Conservation (phyloP, 2,797 vertebrate genomes). For the Tauraco hartlaubi region DNA sequence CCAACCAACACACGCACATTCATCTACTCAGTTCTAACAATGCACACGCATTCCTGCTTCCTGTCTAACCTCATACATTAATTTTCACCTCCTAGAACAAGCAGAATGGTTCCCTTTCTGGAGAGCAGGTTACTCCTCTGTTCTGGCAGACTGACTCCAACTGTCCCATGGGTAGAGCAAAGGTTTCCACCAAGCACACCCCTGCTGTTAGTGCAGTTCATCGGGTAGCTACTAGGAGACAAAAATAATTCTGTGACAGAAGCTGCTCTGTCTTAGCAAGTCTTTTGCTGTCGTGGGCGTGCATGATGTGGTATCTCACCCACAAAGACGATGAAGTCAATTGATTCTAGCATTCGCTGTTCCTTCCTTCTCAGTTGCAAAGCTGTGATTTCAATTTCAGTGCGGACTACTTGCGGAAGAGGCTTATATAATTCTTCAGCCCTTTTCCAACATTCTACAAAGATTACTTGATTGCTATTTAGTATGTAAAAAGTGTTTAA, state of each 20-base stretch:
- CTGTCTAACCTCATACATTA: neutral
- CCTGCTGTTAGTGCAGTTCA: neutral
- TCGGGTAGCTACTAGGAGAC: neutral
- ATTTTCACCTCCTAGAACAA: neutral
- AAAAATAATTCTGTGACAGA: neutral
- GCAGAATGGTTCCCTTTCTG: neutral
- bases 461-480: neutral
- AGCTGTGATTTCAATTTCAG: neutral
- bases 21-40: neutral
- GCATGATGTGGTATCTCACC: neutral
- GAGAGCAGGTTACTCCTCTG: neutral
- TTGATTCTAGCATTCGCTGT: neutral
- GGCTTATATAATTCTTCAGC: neutral
- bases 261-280: neutral
- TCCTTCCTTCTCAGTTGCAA: neutral
- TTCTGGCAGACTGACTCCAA: neutral
- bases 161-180: neutral
- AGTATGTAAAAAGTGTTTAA: neutral
- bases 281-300: neutral
- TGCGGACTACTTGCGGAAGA: neutral
- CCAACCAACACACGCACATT: neutral
- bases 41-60: neutral
- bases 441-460: neutral
- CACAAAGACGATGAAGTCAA: rapidly evolving
- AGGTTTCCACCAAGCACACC: neutral